Evolutionary conservation across 2,888 invertebrate species (phyloP).

Genomic region (Drosophila emarginata): DNA sequence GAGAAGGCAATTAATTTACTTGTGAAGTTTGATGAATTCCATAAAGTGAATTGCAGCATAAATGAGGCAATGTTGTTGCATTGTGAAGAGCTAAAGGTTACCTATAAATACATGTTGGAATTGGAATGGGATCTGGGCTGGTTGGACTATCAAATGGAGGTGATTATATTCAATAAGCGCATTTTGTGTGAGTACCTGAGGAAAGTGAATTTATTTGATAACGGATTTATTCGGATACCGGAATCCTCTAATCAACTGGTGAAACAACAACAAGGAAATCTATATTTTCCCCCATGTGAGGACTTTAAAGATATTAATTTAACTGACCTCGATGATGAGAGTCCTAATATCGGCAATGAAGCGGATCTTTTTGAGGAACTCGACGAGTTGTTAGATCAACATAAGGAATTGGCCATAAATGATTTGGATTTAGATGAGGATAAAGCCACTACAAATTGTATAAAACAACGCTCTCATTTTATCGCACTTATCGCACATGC

Average conservation of each 20-base stretch:
- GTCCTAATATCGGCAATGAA: background rate
- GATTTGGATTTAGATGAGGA: background rate
- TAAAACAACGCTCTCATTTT: background rate
- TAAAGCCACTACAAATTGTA: background rate
- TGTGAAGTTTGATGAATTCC: background rate
- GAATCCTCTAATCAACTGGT: background rate
- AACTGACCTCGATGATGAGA: background rate
- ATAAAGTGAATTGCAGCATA: background rate
- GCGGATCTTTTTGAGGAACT: background rate
- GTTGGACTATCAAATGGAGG: slow-evolving; percentile 7
- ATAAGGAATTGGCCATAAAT: background rate
- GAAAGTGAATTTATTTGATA: background rate
- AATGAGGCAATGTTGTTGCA: background rate
- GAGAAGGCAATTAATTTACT: background rate
- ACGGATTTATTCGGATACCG: background rate
- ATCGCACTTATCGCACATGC: background rate
- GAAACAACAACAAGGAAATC: no score
- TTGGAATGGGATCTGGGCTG: slow-evolving; percentile 2
- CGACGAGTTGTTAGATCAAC: background rate
- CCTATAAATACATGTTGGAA: background rate
- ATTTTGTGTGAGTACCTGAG: background rate
- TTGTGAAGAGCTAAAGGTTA: background rate
- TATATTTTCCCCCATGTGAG: background rate
- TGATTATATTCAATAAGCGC: background rate
- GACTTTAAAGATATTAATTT: background rate